Percentiles rank a stretch among this genome's conserved stretches.
These are phyloP conservation scores for Bryconaethiops microstoma DNA, from an alignment of 2,797 vertebrate genomes.

Conservation along the genomic window DNA sequence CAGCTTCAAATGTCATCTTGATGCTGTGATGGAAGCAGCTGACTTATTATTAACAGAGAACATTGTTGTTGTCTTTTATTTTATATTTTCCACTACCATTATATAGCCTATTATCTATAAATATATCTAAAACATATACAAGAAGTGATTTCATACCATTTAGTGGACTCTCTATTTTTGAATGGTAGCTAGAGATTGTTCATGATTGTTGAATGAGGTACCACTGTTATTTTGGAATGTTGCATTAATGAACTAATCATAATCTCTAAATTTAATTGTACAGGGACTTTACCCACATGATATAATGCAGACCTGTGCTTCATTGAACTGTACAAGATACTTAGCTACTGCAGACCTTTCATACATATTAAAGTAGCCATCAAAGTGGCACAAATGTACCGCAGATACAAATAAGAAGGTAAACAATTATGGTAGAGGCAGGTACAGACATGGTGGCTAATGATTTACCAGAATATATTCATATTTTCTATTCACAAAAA, in stretches of 20 bases:
- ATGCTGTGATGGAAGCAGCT: constrained; percentile 4
- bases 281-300: not conserved
- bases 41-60: not conserved
- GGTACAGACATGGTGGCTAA: not conserved
- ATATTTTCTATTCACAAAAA: not conserved
- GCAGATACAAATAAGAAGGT: too few relatives aligned
- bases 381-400: not conserved
- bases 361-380: not conserved
- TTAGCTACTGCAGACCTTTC: not conserved
- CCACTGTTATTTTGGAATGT: too few relatives aligned
- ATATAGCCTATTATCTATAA: not conserved
- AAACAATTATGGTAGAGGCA: not conserved
- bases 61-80: constrained; percentile 8
- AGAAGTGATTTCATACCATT: not conserved
- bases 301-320: not conserved
- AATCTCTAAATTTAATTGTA: not conserved
- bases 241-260: too few relatives aligned
- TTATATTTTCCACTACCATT: not conserved
- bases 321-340: not conserved
- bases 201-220: too few relatives aligned
- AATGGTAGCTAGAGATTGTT: too few relatives aligned
- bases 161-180: not conserved
- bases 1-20: constrained; percentile 28
- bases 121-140: not conserved
- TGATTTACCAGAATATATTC: not conserved